phyloP scores from a whole-genome alignment of 1,140 invertebrate genomes.

The Achatina immaculata region DNA sequence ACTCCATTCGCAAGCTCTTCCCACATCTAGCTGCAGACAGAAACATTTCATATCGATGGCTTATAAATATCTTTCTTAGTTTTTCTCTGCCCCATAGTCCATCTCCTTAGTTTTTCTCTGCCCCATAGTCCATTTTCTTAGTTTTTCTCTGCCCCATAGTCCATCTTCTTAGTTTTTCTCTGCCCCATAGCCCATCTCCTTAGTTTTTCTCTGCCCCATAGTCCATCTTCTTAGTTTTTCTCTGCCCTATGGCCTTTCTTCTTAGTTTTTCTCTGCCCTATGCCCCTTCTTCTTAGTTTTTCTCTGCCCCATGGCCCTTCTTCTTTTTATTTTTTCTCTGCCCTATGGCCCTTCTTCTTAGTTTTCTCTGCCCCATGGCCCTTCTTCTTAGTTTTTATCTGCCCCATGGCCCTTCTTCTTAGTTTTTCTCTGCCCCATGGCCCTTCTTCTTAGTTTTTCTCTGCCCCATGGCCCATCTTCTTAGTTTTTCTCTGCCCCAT shows the following conservation, averaged over 20 bases:
- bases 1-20: too few species aligned
- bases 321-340: neutral
- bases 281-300: neutral
- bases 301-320: neutral
- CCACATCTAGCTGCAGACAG: too few species aligned
- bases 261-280: neutral
- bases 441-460: neutral
- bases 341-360: neutral
- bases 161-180: neutral
- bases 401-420: neutral
- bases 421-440: neutral
- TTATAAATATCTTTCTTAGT: too few species aligned
- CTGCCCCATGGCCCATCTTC: too few species aligned
- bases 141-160: neutral
- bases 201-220: neutral
- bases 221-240: slow-evolving; percentile 6
- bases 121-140: neutral
- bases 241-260: slow-evolving; percentile 14
- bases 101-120: neutral
- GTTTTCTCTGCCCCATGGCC: neutral
- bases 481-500: neutral
- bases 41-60: too few species aligned
- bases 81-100: too few species aligned
- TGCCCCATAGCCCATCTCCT: neutral
- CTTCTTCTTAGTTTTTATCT: neutral